Percentiles rank a stretch among this genome's conserved stretches.
Evolutionary conservation across 2,797 vertebrate species (phyloP).

Genomic region (Falco cherrug): DNA sequence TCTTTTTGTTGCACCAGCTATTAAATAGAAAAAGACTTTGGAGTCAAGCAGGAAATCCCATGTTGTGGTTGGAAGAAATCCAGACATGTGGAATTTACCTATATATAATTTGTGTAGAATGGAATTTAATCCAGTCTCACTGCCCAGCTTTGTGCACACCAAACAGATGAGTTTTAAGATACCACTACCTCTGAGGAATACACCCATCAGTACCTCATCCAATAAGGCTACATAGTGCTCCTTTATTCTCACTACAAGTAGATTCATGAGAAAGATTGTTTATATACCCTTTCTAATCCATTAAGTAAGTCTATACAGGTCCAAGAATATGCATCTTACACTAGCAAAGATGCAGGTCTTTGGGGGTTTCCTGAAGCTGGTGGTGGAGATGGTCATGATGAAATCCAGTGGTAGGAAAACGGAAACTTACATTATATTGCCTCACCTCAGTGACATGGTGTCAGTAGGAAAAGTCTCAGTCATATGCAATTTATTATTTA

Average conservation of each 20-base stretch:
- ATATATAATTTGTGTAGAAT: background rate
- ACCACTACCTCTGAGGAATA: background rate
- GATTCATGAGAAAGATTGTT: background rate
- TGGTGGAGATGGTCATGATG: background rate
- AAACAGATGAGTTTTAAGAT: background rate
- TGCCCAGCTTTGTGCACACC: background rate
- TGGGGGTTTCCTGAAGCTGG: background rate
- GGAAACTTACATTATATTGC: background rate
- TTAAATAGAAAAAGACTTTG: background rate
- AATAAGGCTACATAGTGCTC: background rate
- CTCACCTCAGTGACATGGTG: background rate
- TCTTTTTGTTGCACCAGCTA: background rate
- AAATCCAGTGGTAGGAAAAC: background rate
- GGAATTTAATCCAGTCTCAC: background rate
- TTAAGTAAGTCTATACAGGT: background rate
- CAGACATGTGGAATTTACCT: background rate
- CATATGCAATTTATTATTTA: background rate
- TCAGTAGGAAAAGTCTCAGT: background rate
- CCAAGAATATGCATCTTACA: background rate
- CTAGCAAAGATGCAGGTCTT: background rate
- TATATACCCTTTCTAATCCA: background rate
- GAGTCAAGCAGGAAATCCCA: background rate
- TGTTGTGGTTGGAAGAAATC: background rate
- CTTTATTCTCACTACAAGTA: background rate
- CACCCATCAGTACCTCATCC: background rate